A percentile compares a stretch with the other conserved stretches of the same genome.
Conservation (phyloP, 2,797 vertebrate species). For the Setipinna tenuifilis region DNA sequence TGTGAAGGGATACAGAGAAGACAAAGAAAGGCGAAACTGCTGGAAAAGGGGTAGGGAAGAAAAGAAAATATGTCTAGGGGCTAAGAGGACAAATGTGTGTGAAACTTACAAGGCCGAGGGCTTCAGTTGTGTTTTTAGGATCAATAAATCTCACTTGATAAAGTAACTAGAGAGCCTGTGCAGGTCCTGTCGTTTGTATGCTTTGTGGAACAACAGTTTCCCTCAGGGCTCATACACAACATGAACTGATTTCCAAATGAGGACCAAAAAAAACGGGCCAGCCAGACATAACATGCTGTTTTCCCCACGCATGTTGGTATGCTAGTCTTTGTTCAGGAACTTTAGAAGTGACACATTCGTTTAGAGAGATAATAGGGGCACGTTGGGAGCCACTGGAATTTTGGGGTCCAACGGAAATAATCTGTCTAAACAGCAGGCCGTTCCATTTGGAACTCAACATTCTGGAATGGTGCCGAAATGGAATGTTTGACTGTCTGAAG, state of each 20-base stretch:
- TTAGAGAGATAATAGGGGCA: conserved; percentile 38
- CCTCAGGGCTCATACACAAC: background rate
- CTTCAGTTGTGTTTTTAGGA: background rate
- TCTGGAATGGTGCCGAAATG: conserved; percentile 1
- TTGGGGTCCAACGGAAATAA: conserved; percentile 47
- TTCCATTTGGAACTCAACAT: conserved; percentile 38
- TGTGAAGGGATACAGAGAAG: background rate
- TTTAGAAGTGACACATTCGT: conserved; percentile 38
- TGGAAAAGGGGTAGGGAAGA: background rate
- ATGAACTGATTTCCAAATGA: background rate
- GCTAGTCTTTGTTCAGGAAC: background rate
- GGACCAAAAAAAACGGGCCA: background rate
- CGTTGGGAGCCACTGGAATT: conserved; percentile 50
- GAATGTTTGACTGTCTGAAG: conserved; percentile 20
- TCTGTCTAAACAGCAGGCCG: conserved; percentile 52
- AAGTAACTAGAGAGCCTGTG: background rate
- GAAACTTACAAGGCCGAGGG: no score
- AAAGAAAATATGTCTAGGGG: background rate
- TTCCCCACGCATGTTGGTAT: background rate
- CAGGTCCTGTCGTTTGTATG: background rate
- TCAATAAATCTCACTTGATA: conserved; percentile 8
- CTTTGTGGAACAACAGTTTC: background rate
- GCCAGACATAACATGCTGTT: conserved; percentile 14
- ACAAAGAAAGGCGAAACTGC: background rate
- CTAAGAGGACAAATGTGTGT: background rate